Evolutionary conservation across 2,797 vertebrate species (phyloP), one percentile per base, ranked within the genome.

Genomic region (Schizothorax lantsangensis): DNA sequence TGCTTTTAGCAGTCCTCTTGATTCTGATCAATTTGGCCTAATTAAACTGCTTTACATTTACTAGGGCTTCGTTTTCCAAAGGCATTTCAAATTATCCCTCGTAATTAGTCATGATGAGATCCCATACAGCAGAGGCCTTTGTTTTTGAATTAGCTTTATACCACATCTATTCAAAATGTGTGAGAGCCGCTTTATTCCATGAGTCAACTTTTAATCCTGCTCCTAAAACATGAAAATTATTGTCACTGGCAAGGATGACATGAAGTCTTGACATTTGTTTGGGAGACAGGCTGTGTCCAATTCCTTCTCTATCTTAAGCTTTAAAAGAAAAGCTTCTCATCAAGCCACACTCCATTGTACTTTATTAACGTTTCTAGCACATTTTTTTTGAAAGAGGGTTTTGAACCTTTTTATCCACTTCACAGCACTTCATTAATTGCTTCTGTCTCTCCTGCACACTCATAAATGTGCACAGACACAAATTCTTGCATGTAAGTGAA

Each of bases 401-500:
- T 93, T 92, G 92, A 92, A 94, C 92, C 91, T 94, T 95, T 95
- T 94, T 92, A 95, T 95, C 94, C 94, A 94, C 95, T 96, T 94
- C 92, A 96, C 93, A 94, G 93, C 93, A 95, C 93, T 94, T 95
- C 94, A 94, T 92, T 95, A 96, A 95, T 94, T 95, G 93, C 92
- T 90, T 91, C 91, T 91, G 90, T 74, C 47, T 43, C 59, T 82
- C 47, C 59, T 91, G 89, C 21, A 72, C 79, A 83, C 45, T 77
- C 33, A 82, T 57, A 68, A 36, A 79, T 45, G 40, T 75, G 30
- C 57, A 79, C 52, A 88, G 36, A 85, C 64, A 79, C 59, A 81
- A 57, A 86, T 87, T 68, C 71, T 45, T 64, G 38, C 38, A 72
- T 49, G 36, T 40, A 59, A 59, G 52, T 38, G 54, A 68, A 80